Evolutionary conservation across 2,797 vertebrate genomes (phyloP), one percentile per base, ranked within the genome.

Genomic region (Pantherophis vulpinus): DNA sequence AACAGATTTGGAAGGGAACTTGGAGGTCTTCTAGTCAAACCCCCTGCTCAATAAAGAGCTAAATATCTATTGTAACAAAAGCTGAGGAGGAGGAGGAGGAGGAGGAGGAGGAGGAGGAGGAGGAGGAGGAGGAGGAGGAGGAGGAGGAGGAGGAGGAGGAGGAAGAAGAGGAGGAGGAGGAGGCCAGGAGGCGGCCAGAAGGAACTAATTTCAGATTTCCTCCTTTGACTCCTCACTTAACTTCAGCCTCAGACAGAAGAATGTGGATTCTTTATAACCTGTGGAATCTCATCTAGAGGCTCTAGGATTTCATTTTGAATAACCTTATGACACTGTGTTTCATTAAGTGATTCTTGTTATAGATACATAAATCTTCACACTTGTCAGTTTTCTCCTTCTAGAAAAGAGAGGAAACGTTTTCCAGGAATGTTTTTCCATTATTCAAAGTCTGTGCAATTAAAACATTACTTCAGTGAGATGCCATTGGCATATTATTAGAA

Each of bases 391-490:
- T 56, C 37, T n/a, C 25, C 27, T 23, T 42, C 42, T 60, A 37
- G 51, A 37, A 51, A 55, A 56, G 42, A 93, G 9, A 18, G 18
- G 86, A 94, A 94, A 93, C 1, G 29, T 95, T 92, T 83, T 91
- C 3, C 51, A 59, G 51, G 61, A 2, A 63, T 32, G 27, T 94
- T 92, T 96, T 79, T 94, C 92, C 27, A 47, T 8, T 95, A 90
- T 95, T 94, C 92, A 93, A 60, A 90, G 95, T 94, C 42, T 86
- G 89, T 95, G 92, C 96, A 98, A 98, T 98, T 97, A 97, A 97
- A 98, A 97, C 94, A 95, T 97, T 97, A 96, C 92, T 91, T 14
- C 5, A 94, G 91, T 14, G 5, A 86, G 94, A 95, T 97, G 94
- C 94, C 94, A 86, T 92, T 95, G 95, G 90, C 56, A 95, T 70